Base-by-base conservation (phyloP, 2,888 invertebrate genomes). In the Synergus itoensis region DNA sequence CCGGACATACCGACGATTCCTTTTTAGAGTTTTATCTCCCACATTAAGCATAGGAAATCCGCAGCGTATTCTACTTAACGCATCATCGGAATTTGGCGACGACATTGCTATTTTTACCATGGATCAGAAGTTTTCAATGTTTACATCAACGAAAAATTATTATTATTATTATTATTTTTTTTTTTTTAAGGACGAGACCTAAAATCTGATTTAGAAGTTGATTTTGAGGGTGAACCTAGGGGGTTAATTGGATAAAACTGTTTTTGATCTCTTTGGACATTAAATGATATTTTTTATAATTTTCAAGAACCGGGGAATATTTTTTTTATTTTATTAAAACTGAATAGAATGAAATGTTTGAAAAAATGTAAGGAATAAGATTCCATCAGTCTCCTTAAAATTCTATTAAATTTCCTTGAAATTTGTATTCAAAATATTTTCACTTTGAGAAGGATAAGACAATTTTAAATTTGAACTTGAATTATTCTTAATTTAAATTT, bases 11-110 rank as follows among this genome's bases (percentile, higher is more conserved):
- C 67, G 7, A 43, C 43, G 18, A 65, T 41, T 18, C 18, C 65
- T 41, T 45, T 67, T 67, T 67, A 67, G 8, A 45, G 41, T 18
- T 21, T 45, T 67, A 67, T 67, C 67, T 45, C 43, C 11, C 41
- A 21, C 67, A 28, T 67, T 67, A 21, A 67, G 45, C 21, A 67
- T 67, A 45, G 45, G 67, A 69, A 69, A 45, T 48, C 1, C n/a
- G 9, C 16, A 28, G 45, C n/a, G 53, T 53, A 16, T 53, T 53
- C 8, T n/a, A 4, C n/a, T 7, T 53, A 53, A n/a, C n/a, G 16
- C 53, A 53, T 53, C 8, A 53, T n/a, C n/a, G n/a, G 8, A 53
- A 53, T n/a, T n/a, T 28, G 53, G n/a, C 53, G n/a, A 8, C n/a
- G 53, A n/a, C n/a, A 8, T 53, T 53, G 53, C 1, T n/a, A 53